phyloP scores from a whole-genome alignment of 2,113 vertebrate species.

The Larimichthys crocea region DNA sequence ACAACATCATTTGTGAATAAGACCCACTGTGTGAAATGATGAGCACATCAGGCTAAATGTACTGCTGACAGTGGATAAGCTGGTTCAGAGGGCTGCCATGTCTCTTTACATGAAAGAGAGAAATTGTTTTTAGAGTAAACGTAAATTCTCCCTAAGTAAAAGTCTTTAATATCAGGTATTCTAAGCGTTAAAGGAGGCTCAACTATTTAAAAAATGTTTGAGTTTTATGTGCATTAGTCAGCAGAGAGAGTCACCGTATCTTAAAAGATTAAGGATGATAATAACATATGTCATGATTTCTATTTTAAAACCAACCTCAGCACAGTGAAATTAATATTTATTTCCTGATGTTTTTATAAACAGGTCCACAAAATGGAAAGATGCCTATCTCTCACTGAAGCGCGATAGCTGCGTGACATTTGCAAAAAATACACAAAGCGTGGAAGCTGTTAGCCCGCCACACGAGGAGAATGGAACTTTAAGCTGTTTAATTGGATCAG shows the following conservation, averaged over 20 bases:
- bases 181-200: neutral
- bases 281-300: neutral
- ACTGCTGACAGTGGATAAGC: neutral
- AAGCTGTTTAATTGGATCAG: slow-evolving; percentile 64
- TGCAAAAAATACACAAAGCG: slow-evolving; percentile 25
- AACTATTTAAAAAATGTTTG: neutral
- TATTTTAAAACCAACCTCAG: neutral
- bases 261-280: neutral
- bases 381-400: slow-evolving; percentile 5
- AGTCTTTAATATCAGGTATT: neutral
- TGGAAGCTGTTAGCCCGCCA: neutral
- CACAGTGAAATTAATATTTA: neutral
- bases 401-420: slow-evolving; percentile 32
- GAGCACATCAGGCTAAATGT: neutral
- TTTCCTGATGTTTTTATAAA: slow-evolving; percentile 2
- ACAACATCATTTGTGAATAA: neutral
- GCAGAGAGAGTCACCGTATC: too few species aligned
- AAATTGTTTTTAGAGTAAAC: neutral
- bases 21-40: neutral
- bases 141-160: neutral
- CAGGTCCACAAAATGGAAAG: neutral
- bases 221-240: neutral
- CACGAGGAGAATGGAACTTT: slow-evolving; percentile 45
- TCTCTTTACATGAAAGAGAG: neutral
- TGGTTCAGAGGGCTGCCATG: neutral